These are phyloP conservation scores for Oreochromis aureus DNA, from an alignment of 2,113 vertebrate species.

Conservation along the genomic window DNA sequence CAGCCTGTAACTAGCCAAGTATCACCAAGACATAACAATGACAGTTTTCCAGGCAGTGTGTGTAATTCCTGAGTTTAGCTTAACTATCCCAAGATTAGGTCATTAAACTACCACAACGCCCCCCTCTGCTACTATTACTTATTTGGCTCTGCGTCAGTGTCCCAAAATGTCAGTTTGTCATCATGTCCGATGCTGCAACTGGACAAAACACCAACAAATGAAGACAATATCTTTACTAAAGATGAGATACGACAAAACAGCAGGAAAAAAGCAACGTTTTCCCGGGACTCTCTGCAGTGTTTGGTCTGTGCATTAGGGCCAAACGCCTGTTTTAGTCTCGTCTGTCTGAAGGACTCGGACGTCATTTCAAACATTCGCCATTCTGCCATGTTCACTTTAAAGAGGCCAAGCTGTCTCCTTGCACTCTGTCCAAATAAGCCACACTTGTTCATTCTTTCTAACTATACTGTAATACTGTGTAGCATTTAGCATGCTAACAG, in stretches of 20 bases:
- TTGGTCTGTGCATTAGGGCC: background rate
- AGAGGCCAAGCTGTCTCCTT: background rate
- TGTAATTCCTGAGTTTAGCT: background rate
- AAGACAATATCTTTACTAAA: background rate
- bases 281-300: rapidly evolving
- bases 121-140: background rate
- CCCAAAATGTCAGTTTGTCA: background rate
- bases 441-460: background rate
- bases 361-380: background rate
- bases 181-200: background rate
- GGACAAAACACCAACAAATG: background rate
- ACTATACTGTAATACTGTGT: background rate
- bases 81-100: background rate
- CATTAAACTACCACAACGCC: rapidly evolving
- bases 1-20: background rate
- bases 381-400: background rate
- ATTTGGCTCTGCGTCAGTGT: background rate
- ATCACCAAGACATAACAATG: background rate
- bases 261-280: background rate
- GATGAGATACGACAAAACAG: rapidly evolving
- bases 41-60: background rate
- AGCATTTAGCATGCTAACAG: background rate
- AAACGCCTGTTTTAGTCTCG: background rate
- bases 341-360: background rate
- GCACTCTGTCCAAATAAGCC: background rate